Conservation (phyloP, 1,140 invertebrate species). For the Drosophila athabasca region DNA sequence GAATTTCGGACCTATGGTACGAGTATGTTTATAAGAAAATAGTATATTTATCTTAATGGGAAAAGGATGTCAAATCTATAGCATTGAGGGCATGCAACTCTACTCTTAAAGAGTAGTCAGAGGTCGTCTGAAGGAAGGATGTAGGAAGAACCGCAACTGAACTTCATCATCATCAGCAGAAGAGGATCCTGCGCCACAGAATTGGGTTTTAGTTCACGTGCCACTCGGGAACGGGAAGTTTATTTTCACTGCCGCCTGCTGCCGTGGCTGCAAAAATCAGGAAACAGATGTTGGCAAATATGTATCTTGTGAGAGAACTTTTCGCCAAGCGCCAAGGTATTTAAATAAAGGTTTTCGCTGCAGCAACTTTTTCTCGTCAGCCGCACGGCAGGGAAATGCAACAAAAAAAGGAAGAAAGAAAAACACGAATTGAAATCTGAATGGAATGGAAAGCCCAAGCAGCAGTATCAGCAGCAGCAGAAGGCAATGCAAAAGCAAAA, state of each 20-base stretch:
- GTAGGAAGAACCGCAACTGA: constrained; percentile 13
- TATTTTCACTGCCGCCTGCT: constrained; percentile 41
- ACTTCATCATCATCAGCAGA: constrained; percentile 43
- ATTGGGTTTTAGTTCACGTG: constrained; percentile 55
- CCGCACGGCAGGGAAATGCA: constrained; percentile 44
- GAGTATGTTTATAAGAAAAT: no score
- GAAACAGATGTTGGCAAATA: constrained; percentile 81
- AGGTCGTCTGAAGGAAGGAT: background rate
- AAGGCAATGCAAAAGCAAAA: constrained; percentile 42
- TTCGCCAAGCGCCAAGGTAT: constrained; percentile 73
- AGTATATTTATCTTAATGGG: no score
- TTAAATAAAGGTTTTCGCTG: constrained; percentile 70
- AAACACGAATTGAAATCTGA: constrained; percentile 19
- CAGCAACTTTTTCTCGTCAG: constrained; percentile 65
- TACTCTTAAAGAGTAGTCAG: constrained; percentile 10
- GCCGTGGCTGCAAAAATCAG: constrained; percentile 24
- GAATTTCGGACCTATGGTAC: no score
- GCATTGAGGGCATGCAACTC: no score
- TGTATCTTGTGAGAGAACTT: constrained; percentile 75
- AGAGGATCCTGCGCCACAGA: constrained; percentile 41
- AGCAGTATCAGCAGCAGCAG: no score
- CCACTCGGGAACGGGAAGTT: constrained; percentile 45
- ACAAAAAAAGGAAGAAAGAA: constrained; percentile 14
- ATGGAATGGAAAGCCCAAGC: constrained; percentile 5
- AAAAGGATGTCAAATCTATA: no score